phyloP scores from a whole-genome alignment of 2,113 vertebrate genomes.

The Pelvicachromis taeniatus region DNA sequence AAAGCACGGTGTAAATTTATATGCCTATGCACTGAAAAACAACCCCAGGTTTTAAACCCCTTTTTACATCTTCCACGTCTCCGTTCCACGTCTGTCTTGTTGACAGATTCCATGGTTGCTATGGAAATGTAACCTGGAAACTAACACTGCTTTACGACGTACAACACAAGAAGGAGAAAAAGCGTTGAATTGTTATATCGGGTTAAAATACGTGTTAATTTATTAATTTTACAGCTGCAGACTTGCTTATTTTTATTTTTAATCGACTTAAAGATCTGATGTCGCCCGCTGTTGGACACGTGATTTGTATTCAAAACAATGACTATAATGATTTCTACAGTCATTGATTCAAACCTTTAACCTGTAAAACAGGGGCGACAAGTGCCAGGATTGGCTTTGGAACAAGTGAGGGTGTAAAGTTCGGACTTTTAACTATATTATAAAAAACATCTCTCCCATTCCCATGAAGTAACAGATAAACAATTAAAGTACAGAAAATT shows the following conservation, averaged over 20 bases:
- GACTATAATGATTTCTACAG: background rate
- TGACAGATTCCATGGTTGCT: conserved; percentile 31
- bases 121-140: conserved; percentile 2
- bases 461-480: background rate
- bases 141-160: background rate
- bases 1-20: rapidly evolving
- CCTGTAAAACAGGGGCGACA: background rate
- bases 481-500: background rate
- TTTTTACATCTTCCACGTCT: conserved; percentile 1
- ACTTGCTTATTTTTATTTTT: background rate
- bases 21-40: background rate
- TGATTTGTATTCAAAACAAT: background rate
- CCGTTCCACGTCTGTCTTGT: conserved; percentile 16
- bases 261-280: background rate
- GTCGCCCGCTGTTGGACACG: background rate
- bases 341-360: background rate
- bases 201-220: background rate
- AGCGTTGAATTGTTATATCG: background rate
- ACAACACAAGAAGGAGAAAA: background rate
- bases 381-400: background rate
- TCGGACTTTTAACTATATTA: background rate
- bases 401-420: background rate
- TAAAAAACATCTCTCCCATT: background rate
- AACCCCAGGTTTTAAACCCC: background rate
- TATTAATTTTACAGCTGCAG: background rate